Percentiles rank a stretch among this genome's conserved stretches.
These are phyloP conservation scores for Cotesia chilonis DNA, from an alignment of 1,140 invertebrate genomes.

Conservation along the genomic window DNA sequence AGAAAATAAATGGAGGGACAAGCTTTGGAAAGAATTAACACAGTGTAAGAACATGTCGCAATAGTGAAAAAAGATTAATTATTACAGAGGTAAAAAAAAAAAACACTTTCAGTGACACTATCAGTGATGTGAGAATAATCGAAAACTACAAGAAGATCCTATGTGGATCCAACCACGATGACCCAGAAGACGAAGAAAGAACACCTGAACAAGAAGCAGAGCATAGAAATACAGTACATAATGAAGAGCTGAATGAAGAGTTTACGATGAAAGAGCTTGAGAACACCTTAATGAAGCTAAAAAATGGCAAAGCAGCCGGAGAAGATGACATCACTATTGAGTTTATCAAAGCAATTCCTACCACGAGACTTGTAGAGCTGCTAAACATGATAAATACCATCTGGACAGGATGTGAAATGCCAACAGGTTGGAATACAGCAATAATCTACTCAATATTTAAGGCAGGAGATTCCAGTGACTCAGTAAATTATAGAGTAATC, in stretches of 20 bases:
- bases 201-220: not conserved
- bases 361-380: not conserved
- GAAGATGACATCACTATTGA: not conserved
- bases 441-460: slow-evolving; percentile 18
- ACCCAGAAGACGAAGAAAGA: not conserved
- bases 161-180: not conserved
- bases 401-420: not conserved
- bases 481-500: slow-evolving; percentile 11
- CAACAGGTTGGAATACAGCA: not conserved
- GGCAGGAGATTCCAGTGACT: not conserved
- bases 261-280: not conserved
- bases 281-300: not conserved
- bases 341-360: slow-evolving; percentile 11
- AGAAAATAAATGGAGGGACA: not conserved
- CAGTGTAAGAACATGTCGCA: not conserved
- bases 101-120: too few relatives aligned
- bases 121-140: not conserved
- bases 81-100: not conserved
- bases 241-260: slow-evolving; percentile 4
- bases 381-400: slow-evolving; percentile 9
- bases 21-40: not conserved
- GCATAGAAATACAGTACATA: not conserved
- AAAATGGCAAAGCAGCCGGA: slow-evolving; percentile 4
- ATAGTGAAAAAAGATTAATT: slow-evolving; percentile 6
- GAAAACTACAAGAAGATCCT: not conserved